Evolutionary conservation across 92 coral and sea anemone genomes (phyloP), one percentile per base, ranked within the genome.

Genomic region (Blastomussa wellsi): DNA sequence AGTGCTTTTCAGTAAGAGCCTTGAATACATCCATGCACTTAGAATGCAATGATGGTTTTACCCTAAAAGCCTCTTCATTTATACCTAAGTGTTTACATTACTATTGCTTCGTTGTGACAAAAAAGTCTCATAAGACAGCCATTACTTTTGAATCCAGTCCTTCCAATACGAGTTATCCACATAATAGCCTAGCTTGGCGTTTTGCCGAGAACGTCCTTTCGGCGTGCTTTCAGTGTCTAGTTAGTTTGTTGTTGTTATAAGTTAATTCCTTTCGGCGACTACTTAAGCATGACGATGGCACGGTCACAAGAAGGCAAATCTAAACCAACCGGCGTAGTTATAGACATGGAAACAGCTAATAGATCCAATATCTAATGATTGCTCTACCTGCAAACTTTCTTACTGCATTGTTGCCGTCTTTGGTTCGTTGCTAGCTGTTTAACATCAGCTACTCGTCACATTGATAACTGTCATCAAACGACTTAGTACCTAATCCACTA

Each of bases 401-500:
- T 28, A 4, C 10, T 62, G 35, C 28, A 33, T 62, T 12, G 68
- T 12, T 11, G 68, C 31, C 1, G 31, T 11, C 33, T 3, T 28
- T 51, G 22, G 19, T 51, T 14, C 57, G 22, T n/a, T 62, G 13
- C 16, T 62, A 1, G 33, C 68, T 62, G 68, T 62, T 62, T 62
- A 62, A 62, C 28, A 28, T n/a, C 68, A 62, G 11, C 31, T 26
- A 28, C 17, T 62, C 22, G 1, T 8, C 28, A 9, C 8, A 26
- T 26, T 26, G 28, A 62, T 28, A 4, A 62, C 32, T 62, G 68
- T 62, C 68, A 62, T 10, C 31, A 26, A 62, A 62, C 68, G 9
- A 26, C 33, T 62, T 62, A 62, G 68, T 62, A 26, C 68, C 68
- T 62, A 62, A 62, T 62, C 68, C 68, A 14, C 68, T 62, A 62